phyloP scores from a whole-genome alignment of 1,140 invertebrate species.

The Pseudomyrmex gracilis region DNA sequence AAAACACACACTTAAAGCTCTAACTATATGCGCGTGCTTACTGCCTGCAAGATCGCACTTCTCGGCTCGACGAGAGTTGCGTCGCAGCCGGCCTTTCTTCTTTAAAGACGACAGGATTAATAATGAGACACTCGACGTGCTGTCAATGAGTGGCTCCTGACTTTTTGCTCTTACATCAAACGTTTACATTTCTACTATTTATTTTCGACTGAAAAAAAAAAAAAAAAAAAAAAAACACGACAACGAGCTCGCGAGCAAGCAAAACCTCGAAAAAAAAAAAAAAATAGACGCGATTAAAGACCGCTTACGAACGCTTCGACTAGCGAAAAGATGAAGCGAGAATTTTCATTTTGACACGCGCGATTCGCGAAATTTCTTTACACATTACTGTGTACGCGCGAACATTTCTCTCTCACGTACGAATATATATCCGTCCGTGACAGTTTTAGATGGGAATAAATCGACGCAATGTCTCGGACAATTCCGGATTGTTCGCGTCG shows the following conservation, averaged over 20 bases:
- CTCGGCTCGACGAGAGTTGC: neutral
- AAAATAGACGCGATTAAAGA: neutral
- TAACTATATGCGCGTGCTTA: slow-evolving; percentile 19
- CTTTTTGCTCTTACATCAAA: slow-evolving; percentile 37
- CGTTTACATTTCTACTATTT: slow-evolving; percentile 10
- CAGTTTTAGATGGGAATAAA: slow-evolving; percentile 47
- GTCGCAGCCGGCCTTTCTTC: too few relatives aligned
- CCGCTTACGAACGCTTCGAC: neutral
- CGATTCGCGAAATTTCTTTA: too few relatives aligned
- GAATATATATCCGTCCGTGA: neutral
- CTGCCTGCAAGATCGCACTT: neutral
- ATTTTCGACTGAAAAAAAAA: neutral
- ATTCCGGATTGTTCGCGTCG: slow-evolving; percentile 25
- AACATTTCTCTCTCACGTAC: neutral
- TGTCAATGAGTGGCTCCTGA: neutral
- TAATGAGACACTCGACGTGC: neutral
- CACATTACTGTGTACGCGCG: too few relatives aligned
- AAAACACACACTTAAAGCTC: neutral
- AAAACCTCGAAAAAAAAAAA: too few relatives aligned
- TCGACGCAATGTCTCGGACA: slow-evolving; percentile 45
- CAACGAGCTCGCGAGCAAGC: too few relatives aligned
- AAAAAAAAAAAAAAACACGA: too few relatives aligned
- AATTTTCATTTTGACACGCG: too few relatives aligned
- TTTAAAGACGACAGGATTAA: neutral
- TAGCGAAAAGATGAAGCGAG: neutral